These are phyloP conservation scores for Lissonota sp. DNA, from an alignment of 2,888 invertebrate genomes.

Conservation along the genomic window DNA sequence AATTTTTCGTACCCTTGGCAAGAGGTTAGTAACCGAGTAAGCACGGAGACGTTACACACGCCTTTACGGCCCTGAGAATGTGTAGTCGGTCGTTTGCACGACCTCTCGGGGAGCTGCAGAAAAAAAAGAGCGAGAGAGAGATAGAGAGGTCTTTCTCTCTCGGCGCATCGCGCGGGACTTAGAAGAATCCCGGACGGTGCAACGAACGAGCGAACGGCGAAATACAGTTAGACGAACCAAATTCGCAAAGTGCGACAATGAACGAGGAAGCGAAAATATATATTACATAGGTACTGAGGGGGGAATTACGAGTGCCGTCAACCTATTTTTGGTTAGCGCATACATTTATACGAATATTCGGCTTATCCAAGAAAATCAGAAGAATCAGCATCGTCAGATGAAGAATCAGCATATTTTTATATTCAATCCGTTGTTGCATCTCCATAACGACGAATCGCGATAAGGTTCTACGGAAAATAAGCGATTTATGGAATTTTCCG, in stretches of 20 bases:
- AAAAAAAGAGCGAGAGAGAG: constrained; percentile 24
- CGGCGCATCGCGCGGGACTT: constrained; percentile 63
- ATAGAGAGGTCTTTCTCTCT: constrained; percentile 23
- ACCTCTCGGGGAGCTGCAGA: constrained; percentile 49
- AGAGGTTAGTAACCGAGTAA: constrained; percentile 56
- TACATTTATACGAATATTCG: constrained; percentile 32
- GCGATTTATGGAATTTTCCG: no score
- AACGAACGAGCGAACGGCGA: constrained; percentile 69
- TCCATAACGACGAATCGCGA: no score
- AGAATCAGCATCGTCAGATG: neutral
- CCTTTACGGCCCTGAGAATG: constrained; percentile 41
- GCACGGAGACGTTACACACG: constrained; percentile 44
- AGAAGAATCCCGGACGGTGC: constrained; percentile 64
- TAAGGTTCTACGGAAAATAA: no score
- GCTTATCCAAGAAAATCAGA: neutral
- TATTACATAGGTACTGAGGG: constrained; percentile 39
- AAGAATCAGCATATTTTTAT: no score
- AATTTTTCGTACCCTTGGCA: constrained; percentile 11
- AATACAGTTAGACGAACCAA: constrained; percentile 83
- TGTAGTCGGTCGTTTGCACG: constrained; percentile 59
- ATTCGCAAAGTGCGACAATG: constrained; percentile 80
- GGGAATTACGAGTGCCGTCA: constrained; percentile 60
- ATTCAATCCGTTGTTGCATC: no score
- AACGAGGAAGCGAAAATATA: constrained; percentile 75
- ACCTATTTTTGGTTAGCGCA: constrained; percentile 74